Conservation (phyloP, 2,797 vertebrate species). For the Coregonus suidteri region DNA sequence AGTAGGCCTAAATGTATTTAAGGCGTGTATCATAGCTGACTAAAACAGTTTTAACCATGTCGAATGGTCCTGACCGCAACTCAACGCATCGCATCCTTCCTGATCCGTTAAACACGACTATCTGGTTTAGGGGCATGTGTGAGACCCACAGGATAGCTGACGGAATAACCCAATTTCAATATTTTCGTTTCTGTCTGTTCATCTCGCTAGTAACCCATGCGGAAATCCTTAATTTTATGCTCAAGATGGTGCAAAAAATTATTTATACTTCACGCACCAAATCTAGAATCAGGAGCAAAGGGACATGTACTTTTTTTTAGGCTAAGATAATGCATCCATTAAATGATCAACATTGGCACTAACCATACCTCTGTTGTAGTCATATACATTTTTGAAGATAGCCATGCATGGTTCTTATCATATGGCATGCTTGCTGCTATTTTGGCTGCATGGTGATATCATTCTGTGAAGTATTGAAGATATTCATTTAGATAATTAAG, state of each 20-base stretch:
- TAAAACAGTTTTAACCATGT: constrained; percentile 44
- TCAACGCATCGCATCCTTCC: constrained; percentile 51
- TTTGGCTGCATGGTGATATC: background rate
- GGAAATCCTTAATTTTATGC: constrained; percentile 13
- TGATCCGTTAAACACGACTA: constrained; percentile 42
- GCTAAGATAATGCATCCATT: background rate
- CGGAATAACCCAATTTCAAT: constrained; percentile 10
- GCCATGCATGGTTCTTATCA: too few species aligned
- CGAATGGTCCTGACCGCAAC: constrained; percentile 38
- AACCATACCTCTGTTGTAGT: too few species aligned
- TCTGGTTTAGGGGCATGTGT: constrained; percentile 17
- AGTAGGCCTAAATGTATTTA: background rate
- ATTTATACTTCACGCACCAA: constrained; percentile 1
- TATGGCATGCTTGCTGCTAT: background rate
- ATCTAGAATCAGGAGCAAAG: background rate
- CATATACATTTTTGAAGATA: too few species aligned
- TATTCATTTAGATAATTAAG: background rate
- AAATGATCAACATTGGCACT: background rate
- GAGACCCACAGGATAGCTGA: background rate
- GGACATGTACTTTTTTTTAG: background rate
- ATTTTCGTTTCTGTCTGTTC: constrained; percentile 19
- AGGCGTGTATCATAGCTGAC: constrained; percentile 24
- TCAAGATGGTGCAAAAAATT: background rate
- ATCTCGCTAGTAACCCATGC: background rate
- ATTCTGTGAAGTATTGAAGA: background rate